A percentile compares a stretch with the other conserved stretches of the same genome.
These are phyloP conservation scores for Amyelois transitella DNA, from an alignment of 1,140 invertebrate genomes.

Conservation along the genomic window DNA sequence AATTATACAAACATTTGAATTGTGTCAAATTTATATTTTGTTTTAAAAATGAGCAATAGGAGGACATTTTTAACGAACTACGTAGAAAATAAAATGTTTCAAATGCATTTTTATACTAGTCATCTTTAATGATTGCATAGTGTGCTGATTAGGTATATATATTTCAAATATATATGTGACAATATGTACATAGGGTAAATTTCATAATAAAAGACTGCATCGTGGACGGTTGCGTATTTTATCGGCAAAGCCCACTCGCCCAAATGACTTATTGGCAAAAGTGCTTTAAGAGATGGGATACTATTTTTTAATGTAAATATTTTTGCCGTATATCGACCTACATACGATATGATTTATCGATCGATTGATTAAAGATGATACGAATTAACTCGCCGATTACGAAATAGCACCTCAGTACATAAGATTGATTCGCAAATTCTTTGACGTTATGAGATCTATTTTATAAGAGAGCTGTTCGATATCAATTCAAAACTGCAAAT, in stretches of 20 bases:
- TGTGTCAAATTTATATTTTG: not conserved
- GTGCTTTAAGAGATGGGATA: not conserved
- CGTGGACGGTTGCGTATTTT: not conserved
- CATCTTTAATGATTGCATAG: slow-evolving; percentile 5
- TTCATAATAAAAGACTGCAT: slow-evolving; percentile 7
- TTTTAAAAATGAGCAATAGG: not conserved
- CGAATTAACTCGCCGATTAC: too few species aligned
- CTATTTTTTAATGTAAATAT: too few species aligned
- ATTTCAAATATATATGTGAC: slow-evolving; percentile 8
- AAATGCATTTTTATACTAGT: slow-evolving; percentile 22
- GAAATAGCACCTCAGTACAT: too few species aligned
- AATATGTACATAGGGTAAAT: slow-evolving; percentile 12
- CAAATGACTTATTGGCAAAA: not conserved
- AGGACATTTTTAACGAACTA: slow-evolving; percentile 6
- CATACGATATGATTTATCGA: too few species aligned
- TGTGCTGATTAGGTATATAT: not conserved
- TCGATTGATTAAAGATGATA: too few species aligned
- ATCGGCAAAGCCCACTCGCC: not conserved
- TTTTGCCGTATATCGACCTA: too few species aligned
- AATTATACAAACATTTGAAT: too few species aligned
- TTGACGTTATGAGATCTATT: too few species aligned
- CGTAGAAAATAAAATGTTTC: slow-evolving; percentile 11
- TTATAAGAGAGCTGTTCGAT: too few species aligned
- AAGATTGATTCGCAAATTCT: too few species aligned
- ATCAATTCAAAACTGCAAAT: too few species aligned